Conservation (phyloP, 2,888 invertebrate genomes). For the Netelia melanura region DNA sequence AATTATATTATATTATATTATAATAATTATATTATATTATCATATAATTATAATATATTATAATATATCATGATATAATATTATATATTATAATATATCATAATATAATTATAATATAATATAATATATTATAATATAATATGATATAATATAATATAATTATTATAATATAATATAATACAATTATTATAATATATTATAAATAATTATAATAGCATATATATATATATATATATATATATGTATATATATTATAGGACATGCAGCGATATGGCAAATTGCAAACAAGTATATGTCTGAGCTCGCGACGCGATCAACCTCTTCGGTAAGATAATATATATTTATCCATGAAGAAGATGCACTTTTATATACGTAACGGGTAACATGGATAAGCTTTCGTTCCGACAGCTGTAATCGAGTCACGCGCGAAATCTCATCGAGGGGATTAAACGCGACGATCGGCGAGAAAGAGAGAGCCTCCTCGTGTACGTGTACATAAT, state of each 20-base stretch:
- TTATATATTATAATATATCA: no score
- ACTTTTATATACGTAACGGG: constrained; percentile 57
- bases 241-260: neutral
- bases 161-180: no score
- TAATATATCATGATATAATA: no score
- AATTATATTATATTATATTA: no score
- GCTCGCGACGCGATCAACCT: neutral
- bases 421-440: constrained; percentile 58
- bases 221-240: neutral
- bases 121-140: no score
- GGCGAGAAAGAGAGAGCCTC: neutral
- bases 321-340: constrained; percentile 26
- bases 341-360: constrained; percentile 61
- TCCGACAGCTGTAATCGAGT: constrained; percentile 66
- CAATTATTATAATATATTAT: no score
- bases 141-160: neutral
- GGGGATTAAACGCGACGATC: constrained; percentile 40
- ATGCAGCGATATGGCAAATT: neutral
- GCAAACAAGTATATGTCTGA: neutral
- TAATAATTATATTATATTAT: neutral
- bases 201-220: neutral
- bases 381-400: constrained; percentile 64
- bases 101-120: neutral
- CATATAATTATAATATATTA: no score
- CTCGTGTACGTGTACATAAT: neutral